A percentile compares a stretch with the other conserved stretches of the same genome.
Conservation (phyloP, 2,797 vertebrate species). For the Trachops cirrhosus region DNA sequence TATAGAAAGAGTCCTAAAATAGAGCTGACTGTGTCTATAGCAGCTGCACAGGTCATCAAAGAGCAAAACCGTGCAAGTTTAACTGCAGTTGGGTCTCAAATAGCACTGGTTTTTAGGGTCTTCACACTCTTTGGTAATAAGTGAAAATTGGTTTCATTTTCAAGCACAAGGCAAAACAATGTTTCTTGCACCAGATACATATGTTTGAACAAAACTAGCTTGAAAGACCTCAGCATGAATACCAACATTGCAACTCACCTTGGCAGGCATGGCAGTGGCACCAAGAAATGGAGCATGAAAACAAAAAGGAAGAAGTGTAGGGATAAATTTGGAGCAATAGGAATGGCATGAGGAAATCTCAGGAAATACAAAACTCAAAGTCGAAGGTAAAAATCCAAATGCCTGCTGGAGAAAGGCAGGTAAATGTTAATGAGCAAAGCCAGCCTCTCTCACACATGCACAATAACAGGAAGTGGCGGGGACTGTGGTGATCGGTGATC, state of each 20-base stretch:
- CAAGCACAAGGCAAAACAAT: not conserved
- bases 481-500: not conserved
- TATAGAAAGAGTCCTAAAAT: not conserved
- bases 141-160: not conserved
- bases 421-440: not conserved
- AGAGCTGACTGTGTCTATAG: not conserved
- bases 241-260: not conserved
- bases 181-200: not conserved
- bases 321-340: not conserved
- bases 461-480: constrained; percentile 55
- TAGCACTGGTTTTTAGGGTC: not conserved
- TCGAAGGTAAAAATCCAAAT: not conserved
- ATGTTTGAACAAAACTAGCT: not conserved
- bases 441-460: not conserved
- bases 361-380: not conserved
- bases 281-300: not conserved
- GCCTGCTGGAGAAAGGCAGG: not conserved
- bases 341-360: not conserved
- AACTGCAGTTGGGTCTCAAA: not conserved
- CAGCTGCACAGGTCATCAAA: not conserved
- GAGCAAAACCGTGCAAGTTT: not conserved
- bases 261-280: too few relatives aligned
- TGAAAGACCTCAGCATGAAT: not conserved
- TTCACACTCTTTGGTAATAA: not conserved
- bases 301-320: not conserved